Evolutionary conservation across 2,797 vertebrate genomes (phyloP).

Genomic region (Bryconaethiops microstoma): DNA sequence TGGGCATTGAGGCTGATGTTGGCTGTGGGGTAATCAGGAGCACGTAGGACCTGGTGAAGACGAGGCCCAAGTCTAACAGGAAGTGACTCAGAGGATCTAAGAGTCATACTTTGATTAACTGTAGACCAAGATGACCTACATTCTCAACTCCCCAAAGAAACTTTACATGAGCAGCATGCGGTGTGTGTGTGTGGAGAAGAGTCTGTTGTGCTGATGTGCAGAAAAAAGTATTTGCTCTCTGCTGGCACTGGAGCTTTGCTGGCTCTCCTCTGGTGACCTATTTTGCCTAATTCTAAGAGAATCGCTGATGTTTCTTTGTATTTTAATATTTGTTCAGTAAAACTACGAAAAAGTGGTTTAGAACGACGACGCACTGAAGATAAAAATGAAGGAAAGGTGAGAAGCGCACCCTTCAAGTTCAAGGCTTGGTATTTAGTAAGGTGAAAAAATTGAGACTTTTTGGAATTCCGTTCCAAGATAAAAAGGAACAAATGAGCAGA

Average conservation of each 20-base stretch:
- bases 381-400: not conserved
- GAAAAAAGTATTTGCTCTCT: constrained; percentile 31
- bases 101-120: constrained; percentile 41
- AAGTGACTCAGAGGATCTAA: constrained; percentile 32
- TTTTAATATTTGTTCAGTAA: not conserved
- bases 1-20: constrained; percentile 52
- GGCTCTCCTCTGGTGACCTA: constrained; percentile 18
- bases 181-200: constrained; percentile 7
- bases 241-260: not conserved
- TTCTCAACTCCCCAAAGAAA: constrained; percentile 47
- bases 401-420: not conserved
- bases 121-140: constrained; percentile 48
- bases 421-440: no score
- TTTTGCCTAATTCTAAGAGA: not conserved
- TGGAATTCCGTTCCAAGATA: no score
- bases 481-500: no score
- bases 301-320: constrained; percentile 1
- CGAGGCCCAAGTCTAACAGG: constrained; percentile 12
- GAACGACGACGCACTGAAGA: not conserved
- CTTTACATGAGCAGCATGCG: not conserved
- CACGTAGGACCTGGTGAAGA: no score
- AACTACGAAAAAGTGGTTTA: not conserved
- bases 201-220: constrained; percentile 3
- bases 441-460: no score
- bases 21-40: not conserved